Base-by-base conservation (phyloP, 2,797 vertebrate genomes). In the Pagetopsis macropterus region DNA sequence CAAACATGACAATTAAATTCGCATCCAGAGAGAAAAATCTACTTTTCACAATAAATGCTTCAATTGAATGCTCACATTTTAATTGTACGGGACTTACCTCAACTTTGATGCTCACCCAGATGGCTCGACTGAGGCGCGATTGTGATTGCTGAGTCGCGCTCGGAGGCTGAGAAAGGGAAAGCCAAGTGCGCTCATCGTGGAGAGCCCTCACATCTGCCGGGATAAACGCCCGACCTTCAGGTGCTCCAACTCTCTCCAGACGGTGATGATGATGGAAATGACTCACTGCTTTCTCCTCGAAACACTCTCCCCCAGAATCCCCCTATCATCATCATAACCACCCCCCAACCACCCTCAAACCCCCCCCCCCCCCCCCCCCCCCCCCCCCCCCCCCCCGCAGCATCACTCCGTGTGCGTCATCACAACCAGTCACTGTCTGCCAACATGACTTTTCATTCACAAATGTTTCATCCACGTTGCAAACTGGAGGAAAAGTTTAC, bases 371-470 rank as follows among this genome's bases (percentile, higher is more conserved):
- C 58, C 59, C 41, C 54, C 72, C 86, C 68, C 72, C 82, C 14
- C 52, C 66, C 54, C 72, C 86, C 68, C 72, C 82, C 14, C 52
- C 66, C 45, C 41, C 58, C 59, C 41, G 64, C 84, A 84, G 85
- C 88, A 88, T 89, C 90, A 65, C 78, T 69, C 72, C 65, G 66
- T 33, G 78, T 89, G 87, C 91, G 90, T 91, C 91, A 92, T 88
- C 82, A 12, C 65, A 33, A 52, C 64, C 81, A 65, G 71, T 84
- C 79, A 67, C 75, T 19, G 82, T 83, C 63, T 31, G 4, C 51
- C 67, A 17, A 58, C 44, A 65, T 23, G 75, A 73, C 72, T 76
- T 75, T 72, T 83, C 78, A 78, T 81, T 84, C 69, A 82, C 13
- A 79, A 78, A 78, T 66, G 45, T 76, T 31, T 55, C 55, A 9